A percentile compares a stretch with the other conserved stretches of the same genome.
Conservation (phyloP, 1,140 invertebrate species). For the Eubasilissa regina region DNA sequence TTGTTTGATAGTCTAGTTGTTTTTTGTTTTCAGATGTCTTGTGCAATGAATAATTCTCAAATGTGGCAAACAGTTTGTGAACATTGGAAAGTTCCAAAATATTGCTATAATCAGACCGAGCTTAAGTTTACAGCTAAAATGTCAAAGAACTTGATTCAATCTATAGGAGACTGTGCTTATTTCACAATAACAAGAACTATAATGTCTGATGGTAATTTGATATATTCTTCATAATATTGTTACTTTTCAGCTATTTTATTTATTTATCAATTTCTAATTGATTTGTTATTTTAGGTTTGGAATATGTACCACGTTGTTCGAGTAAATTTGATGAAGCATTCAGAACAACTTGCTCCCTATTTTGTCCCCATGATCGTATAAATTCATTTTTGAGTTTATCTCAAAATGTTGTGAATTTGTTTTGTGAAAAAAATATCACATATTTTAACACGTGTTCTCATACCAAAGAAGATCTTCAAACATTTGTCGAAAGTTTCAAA, state of each 20-base stretch:
- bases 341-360: slow-evolving; percentile 32
- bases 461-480: slow-evolving; percentile 29
- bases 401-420: slow-evolving; percentile 21
- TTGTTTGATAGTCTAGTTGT: too few species aligned
- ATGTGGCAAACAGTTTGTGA: slow-evolving; percentile 72
- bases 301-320: slow-evolving; percentile 26
- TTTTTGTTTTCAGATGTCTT: slow-evolving; percentile 67
- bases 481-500: slow-evolving; percentile 41
- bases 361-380: slow-evolving; percentile 49
- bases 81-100: slow-evolving; percentile 70
- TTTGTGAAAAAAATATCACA: slow-evolving; percentile 51
- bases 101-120: slow-evolving; percentile 64
- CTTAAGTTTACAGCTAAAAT: slow-evolving; percentile 62
- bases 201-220: slow-evolving; percentile 60
- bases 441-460: slow-evolving; percentile 40
- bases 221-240: too few species aligned
- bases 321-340: background rate
- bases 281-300: slow-evolving; percentile 31
- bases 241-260: background rate
- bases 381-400: slow-evolving; percentile 27
- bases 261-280: slow-evolving; percentile 10
- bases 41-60: slow-evolving; percentile 66
- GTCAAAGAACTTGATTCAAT: slow-evolving; percentile 59
- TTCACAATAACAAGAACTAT: slow-evolving; percentile 62
- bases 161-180: slow-evolving; percentile 62